Base-by-base conservation (phyloP, 2,888 invertebrate genomes). In the Liopterus haemorrhoidalis region DNA sequence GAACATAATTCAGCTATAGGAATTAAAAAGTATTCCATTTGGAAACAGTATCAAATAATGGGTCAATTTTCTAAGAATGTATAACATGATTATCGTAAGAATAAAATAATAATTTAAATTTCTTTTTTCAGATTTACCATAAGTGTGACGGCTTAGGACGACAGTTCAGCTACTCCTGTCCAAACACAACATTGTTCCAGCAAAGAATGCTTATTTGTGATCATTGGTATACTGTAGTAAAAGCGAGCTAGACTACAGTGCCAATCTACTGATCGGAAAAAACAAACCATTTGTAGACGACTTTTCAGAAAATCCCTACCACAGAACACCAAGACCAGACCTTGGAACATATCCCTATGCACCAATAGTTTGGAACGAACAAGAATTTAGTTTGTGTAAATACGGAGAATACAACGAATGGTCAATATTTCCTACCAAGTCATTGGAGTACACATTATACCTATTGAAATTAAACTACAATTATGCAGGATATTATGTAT, bases 151-250 rank as follows among this genome's bases (percentile, higher is more conserved):
- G 79, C 1, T 70, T 84, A 30, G 85, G 84, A 0, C 70, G 84
- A 1, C 82, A 83, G 69, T 86, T 84, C 68, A 84, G 80, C 66
- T 85, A 85, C 67, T 73, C 79, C 16, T 86, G 86, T 56, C 85
- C 85, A 18, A 84, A 85, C 67, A 82, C 82, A 28, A 85, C 85
- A 5, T 74, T 85, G 39, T 85, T 85, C 70, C 85, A 85, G 63
- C 85, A 85, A 64, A 70, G 85, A 33, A 85, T 85, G 84, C 72
- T 85, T 49, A 79, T 86, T 62, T 86, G 85, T 61, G 85, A 85
- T 66, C 85, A 86, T 63, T 81, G 81, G 85, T 85, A 85, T 65
- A 85, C 67, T 85, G 85, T 59, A 80, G 81, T 57, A 76, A 75
- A 63, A 77, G 83, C 0, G 79, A 81, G 58, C 68, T 70, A 45